Percentiles rank a stretch among this genome's conserved stretches.
phyloP scores from a whole-genome alignment of 2,797 vertebrate genomes.

The Gobio occitaniae region DNA sequence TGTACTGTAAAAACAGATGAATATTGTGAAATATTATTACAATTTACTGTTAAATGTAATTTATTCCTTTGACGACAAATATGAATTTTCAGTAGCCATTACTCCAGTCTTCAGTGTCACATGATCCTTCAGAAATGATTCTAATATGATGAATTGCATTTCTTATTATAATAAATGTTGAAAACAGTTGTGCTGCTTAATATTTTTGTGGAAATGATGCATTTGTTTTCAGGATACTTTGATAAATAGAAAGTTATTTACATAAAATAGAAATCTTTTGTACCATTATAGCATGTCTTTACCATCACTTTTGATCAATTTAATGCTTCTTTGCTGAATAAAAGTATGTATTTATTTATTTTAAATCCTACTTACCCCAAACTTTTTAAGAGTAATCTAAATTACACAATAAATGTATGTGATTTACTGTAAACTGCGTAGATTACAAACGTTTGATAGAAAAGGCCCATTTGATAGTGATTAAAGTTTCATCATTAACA shows the following conservation, averaged over 20 bases:
- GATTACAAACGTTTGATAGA: neutral
- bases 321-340: neutral
- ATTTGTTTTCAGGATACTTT: neutral
- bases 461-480: neutral
- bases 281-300: neutral
- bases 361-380: neutral
- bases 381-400: neutral
- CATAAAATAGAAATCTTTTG: neutral
- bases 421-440: neutral
- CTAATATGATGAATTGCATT: neutral
- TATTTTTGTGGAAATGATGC: neutral
- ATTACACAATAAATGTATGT: neutral
- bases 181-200: neutral
- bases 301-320: neutral
- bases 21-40: no score
- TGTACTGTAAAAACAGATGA: no score
- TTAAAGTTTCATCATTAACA: neutral
- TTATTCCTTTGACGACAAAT: no score
- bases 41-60: no score
- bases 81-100: no score
- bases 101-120: no score
- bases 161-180: neutral
- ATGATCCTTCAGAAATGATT: no score
- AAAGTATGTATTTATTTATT: neutral
- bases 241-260: neutral